These are phyloP conservation scores for Bombus pyrosoma DNA, from an alignment of 1,140 invertebrate genomes.

Conservation along the genomic window DNA sequence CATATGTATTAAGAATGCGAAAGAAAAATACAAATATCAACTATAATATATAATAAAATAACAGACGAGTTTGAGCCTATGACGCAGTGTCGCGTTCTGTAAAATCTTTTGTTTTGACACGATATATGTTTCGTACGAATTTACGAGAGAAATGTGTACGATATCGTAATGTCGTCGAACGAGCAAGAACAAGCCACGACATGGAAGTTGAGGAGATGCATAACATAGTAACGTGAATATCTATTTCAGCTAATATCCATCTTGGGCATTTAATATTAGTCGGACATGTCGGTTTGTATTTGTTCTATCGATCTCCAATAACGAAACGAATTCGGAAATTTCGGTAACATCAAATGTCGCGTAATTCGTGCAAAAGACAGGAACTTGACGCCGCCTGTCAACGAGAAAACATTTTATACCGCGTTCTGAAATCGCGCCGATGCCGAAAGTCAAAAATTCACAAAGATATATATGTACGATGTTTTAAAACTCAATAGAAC, in stretches of 20 bases:
- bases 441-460: neutral
- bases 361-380: neutral
- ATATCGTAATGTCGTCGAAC: neutral
- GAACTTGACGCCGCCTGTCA: conserved; percentile 30
- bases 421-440: neutral
- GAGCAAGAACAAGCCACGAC: neutral
- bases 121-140: neutral
- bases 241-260: neutral
- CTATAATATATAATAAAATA: conserved; percentile 7
- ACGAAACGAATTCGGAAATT: neutral
- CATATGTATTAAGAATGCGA: conserved; percentile 27
- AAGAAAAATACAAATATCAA: conserved; percentile 34
- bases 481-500: neutral
- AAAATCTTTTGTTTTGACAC: neutral
- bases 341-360: conserved; percentile 22
- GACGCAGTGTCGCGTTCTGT: neutral
- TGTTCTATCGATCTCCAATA: neutral
- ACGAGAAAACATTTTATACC: neutral
- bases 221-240: neutral
- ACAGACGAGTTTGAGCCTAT: neutral
- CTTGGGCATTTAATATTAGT: neutral
- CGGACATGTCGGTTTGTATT: neutral
- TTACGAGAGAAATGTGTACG: neutral
- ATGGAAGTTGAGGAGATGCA: neutral
- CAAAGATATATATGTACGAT: neutral